Conservation (phyloP, 1,140 invertebrate species). For the Cylas formicarius region DNA sequence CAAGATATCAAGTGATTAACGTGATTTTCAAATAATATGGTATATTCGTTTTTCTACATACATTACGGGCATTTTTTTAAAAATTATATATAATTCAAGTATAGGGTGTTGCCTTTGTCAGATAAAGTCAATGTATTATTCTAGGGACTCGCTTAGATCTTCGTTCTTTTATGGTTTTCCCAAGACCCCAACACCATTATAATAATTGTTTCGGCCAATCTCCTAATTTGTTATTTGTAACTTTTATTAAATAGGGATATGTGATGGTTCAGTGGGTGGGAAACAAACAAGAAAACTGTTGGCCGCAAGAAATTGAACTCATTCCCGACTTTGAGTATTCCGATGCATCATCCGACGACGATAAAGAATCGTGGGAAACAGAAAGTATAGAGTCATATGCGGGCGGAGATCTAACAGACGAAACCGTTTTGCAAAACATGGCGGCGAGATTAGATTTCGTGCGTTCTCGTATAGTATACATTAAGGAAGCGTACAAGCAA, state of each 20-base stretch:
- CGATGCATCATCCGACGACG: conserved; percentile 49
- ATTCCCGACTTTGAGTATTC: conserved; percentile 54
- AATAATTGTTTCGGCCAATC: neutral
- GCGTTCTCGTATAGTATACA: conserved; percentile 33
- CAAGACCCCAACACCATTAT: no score
- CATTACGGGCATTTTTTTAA: no score
- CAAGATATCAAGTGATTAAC: no score
- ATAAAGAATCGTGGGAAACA: conserved; percentile 69
- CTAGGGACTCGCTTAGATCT: no score
- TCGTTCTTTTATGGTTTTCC: no score
- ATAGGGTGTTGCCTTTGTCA: no score
- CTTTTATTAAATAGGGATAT: no score
- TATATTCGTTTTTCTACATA: no score
- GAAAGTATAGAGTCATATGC: conserved; percentile 54
- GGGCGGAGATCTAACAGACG: conserved; percentile 36
- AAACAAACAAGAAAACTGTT: conserved; percentile 75
- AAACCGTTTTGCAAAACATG: conserved; percentile 37
- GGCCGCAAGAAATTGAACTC: conserved; percentile 61
- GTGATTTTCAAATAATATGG: no score
- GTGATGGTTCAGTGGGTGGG: conserved; percentile 85
- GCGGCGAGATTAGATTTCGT: conserved; percentile 39
- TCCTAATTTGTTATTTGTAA: conserved; percentile 1
- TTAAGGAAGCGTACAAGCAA: conserved; percentile 34
- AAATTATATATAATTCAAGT: no score
- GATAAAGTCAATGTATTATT: no score